These are phyloP conservation scores for Pseudomyrmex flavicornis DNA, from an alignment of 1,140 invertebrate species.

Conservation along the genomic window DNA sequence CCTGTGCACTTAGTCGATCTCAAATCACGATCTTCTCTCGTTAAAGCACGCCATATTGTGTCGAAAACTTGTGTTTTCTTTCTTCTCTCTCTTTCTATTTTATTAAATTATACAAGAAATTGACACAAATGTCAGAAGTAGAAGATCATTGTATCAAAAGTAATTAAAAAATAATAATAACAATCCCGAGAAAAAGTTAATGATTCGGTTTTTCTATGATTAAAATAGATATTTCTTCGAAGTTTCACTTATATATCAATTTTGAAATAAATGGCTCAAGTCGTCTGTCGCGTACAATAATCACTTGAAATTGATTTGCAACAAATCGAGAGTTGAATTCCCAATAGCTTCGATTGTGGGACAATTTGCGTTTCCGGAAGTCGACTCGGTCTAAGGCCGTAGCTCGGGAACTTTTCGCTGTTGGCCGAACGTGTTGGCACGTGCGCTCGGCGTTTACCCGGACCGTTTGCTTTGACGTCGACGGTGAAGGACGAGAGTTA, in stretches of 20 bases:
- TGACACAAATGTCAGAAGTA: no score
- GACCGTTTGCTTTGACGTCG: constrained; percentile 66
- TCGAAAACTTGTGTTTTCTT: neutral
- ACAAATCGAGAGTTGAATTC: neutral
- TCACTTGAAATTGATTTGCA: constrained; percentile 4
- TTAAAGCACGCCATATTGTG: neutral
- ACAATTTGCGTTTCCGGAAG: neutral
- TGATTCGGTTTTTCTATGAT: no score
- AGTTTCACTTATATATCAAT: no score
- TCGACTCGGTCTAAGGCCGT: no score
- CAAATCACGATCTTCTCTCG: constrained; percentile 27
- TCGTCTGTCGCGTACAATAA: neutral
- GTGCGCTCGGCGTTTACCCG: constrained; percentile 17
- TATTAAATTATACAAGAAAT: no score
- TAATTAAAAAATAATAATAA: neutral
- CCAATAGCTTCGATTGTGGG: neutral
- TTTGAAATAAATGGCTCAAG: no score
- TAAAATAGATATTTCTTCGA: no score
- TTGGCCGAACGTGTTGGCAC: neutral
- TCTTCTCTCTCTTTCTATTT: neutral
- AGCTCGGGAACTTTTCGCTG: constrained; percentile 5
- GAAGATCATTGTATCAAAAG: no score
- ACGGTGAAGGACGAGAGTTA: constrained; percentile 54
- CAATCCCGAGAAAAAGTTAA: no score
- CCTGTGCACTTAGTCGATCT: constrained; percentile 16